Percentiles rank a stretch among this genome's conserved stretches.
Evolutionary conservation across 2,888 invertebrate genomes (phyloP).

Genomic region (Thereva nobilitata): DNA sequence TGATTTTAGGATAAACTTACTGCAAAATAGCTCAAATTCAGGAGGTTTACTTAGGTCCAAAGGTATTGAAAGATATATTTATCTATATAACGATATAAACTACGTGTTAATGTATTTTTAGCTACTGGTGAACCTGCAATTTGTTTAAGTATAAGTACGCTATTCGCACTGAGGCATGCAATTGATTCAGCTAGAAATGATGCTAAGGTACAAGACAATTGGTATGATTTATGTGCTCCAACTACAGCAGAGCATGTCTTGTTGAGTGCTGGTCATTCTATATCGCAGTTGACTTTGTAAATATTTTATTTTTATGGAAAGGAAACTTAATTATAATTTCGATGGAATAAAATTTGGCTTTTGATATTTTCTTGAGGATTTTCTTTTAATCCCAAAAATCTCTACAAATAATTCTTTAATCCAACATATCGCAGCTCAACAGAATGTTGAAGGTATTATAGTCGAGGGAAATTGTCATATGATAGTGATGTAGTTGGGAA

Average conservation of each 20-base stretch:
- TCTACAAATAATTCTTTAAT: no score
- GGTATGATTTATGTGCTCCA: slow-evolving; percentile 55
- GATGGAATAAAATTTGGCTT: no score
- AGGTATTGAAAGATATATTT: slow-evolving; percentile 57
- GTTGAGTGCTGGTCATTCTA: slow-evolving; percentile 42
- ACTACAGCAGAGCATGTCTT: slow-evolving; percentile 50
- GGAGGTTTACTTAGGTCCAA: slow-evolving; percentile 74
- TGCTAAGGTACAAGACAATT: slow-evolving; percentile 55
- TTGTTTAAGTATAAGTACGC: slow-evolving; percentile 47
- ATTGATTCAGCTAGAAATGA: slow-evolving; percentile 61
- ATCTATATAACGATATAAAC: neutral
- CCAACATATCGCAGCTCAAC: no score
- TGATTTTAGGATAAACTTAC: slow-evolving; percentile 72
- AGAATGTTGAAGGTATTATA: no score
- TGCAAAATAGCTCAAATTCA: slow-evolving; percentile 68
- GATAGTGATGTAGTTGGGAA: no score
- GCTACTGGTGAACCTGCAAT: slow-evolving; percentile 52
- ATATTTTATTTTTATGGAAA: neutral
- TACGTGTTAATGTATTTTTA: slow-evolving; percentile 39
- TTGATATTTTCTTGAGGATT: no score
- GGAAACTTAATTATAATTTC: no score
- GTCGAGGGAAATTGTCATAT: no score
- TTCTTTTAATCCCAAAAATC: no score
- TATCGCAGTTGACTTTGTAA: slow-evolving; percentile 18
- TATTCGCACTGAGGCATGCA: slow-evolving; percentile 62